These are phyloP conservation scores for Campylomormyrus numenius DNA, from an alignment of 2,113 vertebrate species.

Conservation along the genomic window DNA sequence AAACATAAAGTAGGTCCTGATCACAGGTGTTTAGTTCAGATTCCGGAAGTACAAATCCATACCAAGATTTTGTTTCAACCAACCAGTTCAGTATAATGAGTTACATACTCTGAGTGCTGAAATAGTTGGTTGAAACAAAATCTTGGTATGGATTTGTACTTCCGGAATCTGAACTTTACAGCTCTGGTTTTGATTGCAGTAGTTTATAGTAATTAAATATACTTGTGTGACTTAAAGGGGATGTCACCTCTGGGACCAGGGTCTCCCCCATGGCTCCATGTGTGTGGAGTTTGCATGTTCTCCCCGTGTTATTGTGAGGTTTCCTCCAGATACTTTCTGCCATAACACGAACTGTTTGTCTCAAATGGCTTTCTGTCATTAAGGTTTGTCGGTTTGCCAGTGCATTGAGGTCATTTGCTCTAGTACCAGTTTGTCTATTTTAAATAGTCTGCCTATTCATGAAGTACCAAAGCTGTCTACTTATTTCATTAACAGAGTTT, in stretches of 20 bases:
- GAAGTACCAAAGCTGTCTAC: neutral
- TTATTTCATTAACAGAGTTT: constrained; percentile 71
- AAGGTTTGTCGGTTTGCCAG: neutral
- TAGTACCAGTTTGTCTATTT: neutral
- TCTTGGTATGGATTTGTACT: neutral
- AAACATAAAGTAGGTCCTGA: neutral
- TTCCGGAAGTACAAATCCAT: neutral
- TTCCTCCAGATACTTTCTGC: neutral
- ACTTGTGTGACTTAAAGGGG: neutral
- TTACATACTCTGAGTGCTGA: neutral
- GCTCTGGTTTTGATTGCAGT: neutral
- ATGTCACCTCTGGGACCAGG: no score
- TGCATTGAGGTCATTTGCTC: neutral
- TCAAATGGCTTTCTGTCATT: neutral
- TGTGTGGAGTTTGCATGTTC: no score
- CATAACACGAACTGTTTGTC: neutral
- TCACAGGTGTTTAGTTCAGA: neutral
- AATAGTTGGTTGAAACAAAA: neutral
- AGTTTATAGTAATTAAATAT: neutral
- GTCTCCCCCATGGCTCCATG: no score
- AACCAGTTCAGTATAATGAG: neutral
- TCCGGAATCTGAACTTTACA: neutral
- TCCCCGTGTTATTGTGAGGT: no score
- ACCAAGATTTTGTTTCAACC: neutral
- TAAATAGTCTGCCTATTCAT: neutral